Base-by-base conservation (phyloP, 2,888 invertebrate species). In the Anthrax anthrax region DNA sequence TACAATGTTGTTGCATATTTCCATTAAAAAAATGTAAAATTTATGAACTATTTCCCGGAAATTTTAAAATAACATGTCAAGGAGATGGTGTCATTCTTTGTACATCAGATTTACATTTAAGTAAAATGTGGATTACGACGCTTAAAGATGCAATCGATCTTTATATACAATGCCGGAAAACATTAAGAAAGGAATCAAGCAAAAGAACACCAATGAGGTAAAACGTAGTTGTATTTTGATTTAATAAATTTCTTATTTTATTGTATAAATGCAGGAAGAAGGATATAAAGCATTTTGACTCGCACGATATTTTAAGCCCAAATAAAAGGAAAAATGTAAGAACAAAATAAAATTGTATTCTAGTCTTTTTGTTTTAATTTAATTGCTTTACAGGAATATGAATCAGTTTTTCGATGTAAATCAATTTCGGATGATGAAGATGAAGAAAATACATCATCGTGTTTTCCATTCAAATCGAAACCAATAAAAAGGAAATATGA, bases 11-110 rank as follows among this genome's bases (percentile, higher is more conserved):
- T 50, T 77, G 78, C 58, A 75, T 82, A 39, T 71, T 83, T 47
- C 84, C 84, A 0, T 63, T 85, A 9, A 77, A 77, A 48, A 82
- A 83, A 59, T 83, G 82, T 59, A 73, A 70, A 51, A 72, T 84
- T 2, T 71, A 72, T 37, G 72, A 78, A 48, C 71, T 80, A 52
- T 56, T 68, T 45, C 66, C 67, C 0, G 77, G 77, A 1, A 72
- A 76, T 51, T 77, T 81, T 52, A 75, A 74, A 58, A 65, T 81
- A 5, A 69, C 69, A 1, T 80, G 80, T 52, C 72, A 77, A 50
- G 70, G 72, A 29, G 75, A 77, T 54, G 72, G 70, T 23, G 64
- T 78, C 2, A 69, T 76, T 44, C 62, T 80, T 27, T 77, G 75
- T 55, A 71, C 76, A 14, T 70, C 72, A 39, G 72, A 72, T 48